phyloP scores from a whole-genome alignment of 2,888 invertebrate genomes.

The Caenorhabditis sp. region DNA sequence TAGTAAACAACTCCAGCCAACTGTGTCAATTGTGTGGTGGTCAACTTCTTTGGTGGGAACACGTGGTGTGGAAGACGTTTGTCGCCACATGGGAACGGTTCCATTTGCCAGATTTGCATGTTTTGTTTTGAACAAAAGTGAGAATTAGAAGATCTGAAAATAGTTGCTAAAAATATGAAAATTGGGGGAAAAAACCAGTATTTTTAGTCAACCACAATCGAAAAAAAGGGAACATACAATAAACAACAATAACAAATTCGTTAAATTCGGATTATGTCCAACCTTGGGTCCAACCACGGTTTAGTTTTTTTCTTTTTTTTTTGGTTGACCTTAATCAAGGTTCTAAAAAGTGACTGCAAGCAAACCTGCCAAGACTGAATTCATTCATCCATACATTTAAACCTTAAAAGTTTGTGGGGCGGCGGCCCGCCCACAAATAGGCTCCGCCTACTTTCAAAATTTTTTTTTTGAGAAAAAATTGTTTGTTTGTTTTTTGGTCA shows the following conservation, averaged over 20 bases:
- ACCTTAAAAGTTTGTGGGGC: background rate
- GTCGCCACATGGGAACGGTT: slow-evolving; percentile 77
- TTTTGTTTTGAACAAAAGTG: too few species aligned
- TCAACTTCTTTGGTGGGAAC: slow-evolving; percentile 80
- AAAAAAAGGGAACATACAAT: background rate
- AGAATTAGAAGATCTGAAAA: background rate
- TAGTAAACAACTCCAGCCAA: slow-evolving; percentile 87
- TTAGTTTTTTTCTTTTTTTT: too few species aligned
- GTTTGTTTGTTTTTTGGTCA: background rate
- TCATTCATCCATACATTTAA: background rate
- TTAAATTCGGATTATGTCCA: slow-evolving; percentile 1
- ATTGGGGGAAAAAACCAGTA: background rate
- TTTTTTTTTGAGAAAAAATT: background rate
- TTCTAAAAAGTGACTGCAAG: too few species aligned
- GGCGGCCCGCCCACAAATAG: background rate
- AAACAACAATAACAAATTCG: background rate
- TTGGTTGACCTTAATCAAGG: too few species aligned
- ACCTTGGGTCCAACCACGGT: background rate
- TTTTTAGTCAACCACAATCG: background rate
- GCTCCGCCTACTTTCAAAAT: background rate
- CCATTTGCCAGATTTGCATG: slow-evolving; percentile 87
- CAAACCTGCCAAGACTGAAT: background rate
- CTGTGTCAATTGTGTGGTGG: slow-evolving; percentile 78
- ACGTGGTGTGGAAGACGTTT: slow-evolving; percentile 85
- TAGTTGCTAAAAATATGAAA: background rate